These are phyloP conservation scores for Thymelicus sylvestris DNA, from an alignment of 2,888 invertebrate genomes.

Conservation along the genomic window DNA sequence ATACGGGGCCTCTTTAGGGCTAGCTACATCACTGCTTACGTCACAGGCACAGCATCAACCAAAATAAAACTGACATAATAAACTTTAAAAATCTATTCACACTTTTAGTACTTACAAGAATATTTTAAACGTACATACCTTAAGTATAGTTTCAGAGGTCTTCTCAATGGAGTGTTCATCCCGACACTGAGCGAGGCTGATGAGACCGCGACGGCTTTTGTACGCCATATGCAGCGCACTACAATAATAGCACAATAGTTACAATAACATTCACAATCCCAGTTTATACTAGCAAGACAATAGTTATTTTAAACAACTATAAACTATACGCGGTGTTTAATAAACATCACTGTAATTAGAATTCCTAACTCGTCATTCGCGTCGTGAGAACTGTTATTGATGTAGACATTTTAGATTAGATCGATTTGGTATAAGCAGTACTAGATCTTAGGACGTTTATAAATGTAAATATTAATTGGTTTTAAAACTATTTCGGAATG, in stretches of 20 bases:
- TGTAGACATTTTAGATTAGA: background rate
- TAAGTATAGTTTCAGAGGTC: conserved; percentile 75
- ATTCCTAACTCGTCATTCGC: conserved; percentile 62
- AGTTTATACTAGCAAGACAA: conserved; percentile 75
- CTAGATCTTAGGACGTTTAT: background rate
- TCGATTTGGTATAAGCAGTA: background rate
- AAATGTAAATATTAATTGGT: too few species aligned
- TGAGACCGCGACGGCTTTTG: conserved; percentile 78
- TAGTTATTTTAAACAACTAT: conserved; percentile 78
- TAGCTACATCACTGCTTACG: too few species aligned
- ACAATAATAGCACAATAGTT: conserved; percentile 65
- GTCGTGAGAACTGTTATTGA: conserved; percentile 53
- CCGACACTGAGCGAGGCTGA: conserved; percentile 71
- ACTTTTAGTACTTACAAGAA: too few species aligned
- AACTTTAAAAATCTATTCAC: too few species aligned
- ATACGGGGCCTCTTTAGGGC: too few species aligned
- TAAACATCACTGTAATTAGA: conserved; percentile 71
- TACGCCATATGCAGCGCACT: conserved; percentile 80
- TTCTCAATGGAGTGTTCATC: conserved; percentile 67
- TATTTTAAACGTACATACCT: conserved; percentile 55
- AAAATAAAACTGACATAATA: too few species aligned
- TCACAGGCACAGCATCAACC: too few species aligned
- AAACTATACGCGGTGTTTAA: conserved; percentile 73
- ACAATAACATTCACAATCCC: conserved; percentile 54
- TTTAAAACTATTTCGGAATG: background rate